Evolutionary conservation across 64 coral and sea anemone genomes (phyloP).

Genomic region (Catalaphyllia jardinei): DNA sequence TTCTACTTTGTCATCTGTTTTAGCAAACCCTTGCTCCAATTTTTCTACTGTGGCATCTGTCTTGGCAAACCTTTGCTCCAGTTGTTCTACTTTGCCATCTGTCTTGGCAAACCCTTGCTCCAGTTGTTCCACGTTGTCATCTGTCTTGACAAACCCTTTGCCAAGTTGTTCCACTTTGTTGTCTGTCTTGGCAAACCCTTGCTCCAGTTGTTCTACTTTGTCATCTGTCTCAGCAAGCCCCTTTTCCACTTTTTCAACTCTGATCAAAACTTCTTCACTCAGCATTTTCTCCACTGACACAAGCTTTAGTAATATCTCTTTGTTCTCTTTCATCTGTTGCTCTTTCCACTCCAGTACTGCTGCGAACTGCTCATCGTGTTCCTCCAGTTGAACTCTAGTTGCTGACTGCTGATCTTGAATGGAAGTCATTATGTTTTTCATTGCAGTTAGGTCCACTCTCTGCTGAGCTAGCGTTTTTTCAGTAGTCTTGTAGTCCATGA

Average conservation of each 20-base stretch:
- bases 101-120: not conserved
- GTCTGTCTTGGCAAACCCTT: no score
- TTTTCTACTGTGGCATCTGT: not conserved
- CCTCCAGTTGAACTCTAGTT: not conserved
- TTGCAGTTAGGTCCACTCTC: not conserved
- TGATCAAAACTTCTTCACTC: not conserved
- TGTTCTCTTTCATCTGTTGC: not conserved
- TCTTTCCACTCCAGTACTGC: not conserved
- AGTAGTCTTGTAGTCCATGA: not conserved
- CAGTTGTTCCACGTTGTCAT: not conserved
- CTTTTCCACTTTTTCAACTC: not conserved
- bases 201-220: no score
- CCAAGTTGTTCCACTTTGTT: no score
- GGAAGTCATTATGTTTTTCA: not conserved
- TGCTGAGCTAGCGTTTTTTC: not conserved
- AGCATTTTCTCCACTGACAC: not conserved
- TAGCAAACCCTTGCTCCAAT: not conserved
- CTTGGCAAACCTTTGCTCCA: not conserved
- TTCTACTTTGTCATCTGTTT: not conserved
- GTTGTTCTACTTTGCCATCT: not conserved
- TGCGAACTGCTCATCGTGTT: not conserved
- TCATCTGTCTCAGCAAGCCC: no score
- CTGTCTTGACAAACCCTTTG: no score
- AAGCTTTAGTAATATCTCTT: not conserved
- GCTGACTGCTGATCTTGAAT: not conserved